A percentile compares a stretch with the other conserved stretches of the same genome.
Conservation (phyloP, 2,797 vertebrate genomes). For the Spinus olivaceus region DNA sequence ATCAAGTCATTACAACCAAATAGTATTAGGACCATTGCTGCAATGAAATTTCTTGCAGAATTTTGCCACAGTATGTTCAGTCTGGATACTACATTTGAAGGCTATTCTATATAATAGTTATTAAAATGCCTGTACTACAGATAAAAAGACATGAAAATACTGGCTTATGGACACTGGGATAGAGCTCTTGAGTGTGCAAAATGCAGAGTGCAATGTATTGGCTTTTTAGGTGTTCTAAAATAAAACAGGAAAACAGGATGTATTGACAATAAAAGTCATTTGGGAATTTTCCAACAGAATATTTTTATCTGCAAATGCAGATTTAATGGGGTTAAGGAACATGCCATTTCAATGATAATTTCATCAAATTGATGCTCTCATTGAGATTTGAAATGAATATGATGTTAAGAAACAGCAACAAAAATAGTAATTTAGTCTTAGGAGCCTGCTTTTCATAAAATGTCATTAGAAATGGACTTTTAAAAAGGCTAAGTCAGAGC, state of each 20-base stretch:
- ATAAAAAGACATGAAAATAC: not conserved
- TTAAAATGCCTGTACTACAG: not conserved
- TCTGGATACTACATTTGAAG: not conserved
- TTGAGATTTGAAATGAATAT: constrained; percentile 33
- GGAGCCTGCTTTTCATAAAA: not conserved
- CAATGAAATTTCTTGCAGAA: not conserved
- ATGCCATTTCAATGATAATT: constrained; percentile 29
- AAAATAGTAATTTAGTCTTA: not conserved
- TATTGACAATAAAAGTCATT: not conserved
- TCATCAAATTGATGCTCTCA: constrained; percentile 27
- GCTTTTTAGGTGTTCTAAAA: not conserved
- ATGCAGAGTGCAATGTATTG: not conserved
- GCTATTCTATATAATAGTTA: not conserved
- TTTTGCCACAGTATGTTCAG: not conserved
- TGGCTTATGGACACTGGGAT: fast-evolving
- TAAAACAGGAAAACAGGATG: not conserved
- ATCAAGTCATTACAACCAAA: not conserved
- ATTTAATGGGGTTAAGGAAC: constrained; percentile 47
- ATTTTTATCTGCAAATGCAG: constrained; percentile 25
- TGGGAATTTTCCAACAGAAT: constrained; percentile 2
- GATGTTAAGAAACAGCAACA: not conserved
- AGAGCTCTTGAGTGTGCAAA: not conserved
- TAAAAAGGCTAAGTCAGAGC: not conserved
- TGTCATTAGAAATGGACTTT: not conserved
- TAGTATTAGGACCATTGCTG: not conserved